phyloP scores from a whole-genome alignment of 2,888 invertebrate species.

The Hydropsyche betteni region DNA sequence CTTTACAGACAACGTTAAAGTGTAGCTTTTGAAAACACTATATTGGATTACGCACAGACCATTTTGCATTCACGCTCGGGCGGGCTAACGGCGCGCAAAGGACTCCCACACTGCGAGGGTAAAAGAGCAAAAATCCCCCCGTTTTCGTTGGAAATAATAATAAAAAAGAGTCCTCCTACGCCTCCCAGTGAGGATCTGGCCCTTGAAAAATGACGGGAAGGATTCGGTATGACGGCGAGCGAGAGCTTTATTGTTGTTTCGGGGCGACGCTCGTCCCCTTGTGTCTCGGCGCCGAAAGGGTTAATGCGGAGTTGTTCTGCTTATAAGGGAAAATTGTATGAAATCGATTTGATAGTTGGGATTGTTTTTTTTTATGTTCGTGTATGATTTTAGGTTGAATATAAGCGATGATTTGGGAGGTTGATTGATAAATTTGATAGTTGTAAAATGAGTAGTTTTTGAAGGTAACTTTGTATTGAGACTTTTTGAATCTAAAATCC shows the following conservation, averaged over 20 bases:
- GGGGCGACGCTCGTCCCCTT: slow-evolving; percentile 34
- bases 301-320: neutral
- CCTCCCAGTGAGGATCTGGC: neutral
- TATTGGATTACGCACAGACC: slow-evolving; percentile 40
- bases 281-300: neutral
- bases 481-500: no score
- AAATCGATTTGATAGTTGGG: slow-evolving; percentile 7
- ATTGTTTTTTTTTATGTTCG: no score
- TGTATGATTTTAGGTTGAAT: no score
- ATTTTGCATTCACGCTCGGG: slow-evolving; percentile 41
- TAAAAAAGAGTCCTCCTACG: neutral
- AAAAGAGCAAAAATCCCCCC: slow-evolving; percentile 20
- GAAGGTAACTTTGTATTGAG: no score
- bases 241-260: slow-evolving; percentile 43
- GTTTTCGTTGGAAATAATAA: neutral
- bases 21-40: slow-evolving; percentile 33
- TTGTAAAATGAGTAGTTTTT: no score
- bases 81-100: slow-evolving; percentile 25
- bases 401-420: no score
- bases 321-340: neutral
- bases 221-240: slow-evolving; percentile 41
- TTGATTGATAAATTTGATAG: no score
- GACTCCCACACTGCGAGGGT: neutral
- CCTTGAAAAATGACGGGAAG: slow-evolving; percentile 41
- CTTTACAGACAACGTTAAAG: neutral